A percentile compares a stretch with the other conserved stretches of the same genome.
Evolutionary conservation across 2,888 invertebrate species (phyloP).

Genomic region (Disparrhopalites patrizii): DNA sequence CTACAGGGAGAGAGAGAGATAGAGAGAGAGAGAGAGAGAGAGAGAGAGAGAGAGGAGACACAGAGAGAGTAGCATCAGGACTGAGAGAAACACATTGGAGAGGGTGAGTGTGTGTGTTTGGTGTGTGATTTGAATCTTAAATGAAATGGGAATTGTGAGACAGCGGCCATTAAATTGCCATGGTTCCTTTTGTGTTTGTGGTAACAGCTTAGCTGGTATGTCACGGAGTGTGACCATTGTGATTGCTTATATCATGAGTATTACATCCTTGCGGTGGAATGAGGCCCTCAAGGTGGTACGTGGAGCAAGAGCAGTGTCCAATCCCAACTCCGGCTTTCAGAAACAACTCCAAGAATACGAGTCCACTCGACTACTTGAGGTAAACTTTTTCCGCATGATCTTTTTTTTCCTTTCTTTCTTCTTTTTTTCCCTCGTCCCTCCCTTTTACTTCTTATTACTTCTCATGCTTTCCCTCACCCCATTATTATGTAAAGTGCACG

Average conservation of each 20-base stretch:
- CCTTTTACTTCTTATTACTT: too few relatives aligned
- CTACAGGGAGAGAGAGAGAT: too few relatives aligned
- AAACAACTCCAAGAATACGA: constrained; percentile 90
- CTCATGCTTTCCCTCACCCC: not conserved
- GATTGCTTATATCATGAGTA: constrained; percentile 94
- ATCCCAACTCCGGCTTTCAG: constrained; percentile 94
- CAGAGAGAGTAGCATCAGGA: too few relatives aligned
- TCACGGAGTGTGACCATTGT: constrained; percentile 94
- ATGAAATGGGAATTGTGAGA: constrained; percentile 15
- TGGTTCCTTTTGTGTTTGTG: not conserved
- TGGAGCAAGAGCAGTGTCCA: constrained; percentile 85
- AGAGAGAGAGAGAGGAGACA: not conserved
- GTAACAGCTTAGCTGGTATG: constrained; percentile 82
- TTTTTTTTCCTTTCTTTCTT: not conserved
- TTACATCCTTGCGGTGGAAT: constrained; percentile 82
- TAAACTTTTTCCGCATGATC: constrained; percentile 51
- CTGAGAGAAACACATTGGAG: too few relatives aligned
- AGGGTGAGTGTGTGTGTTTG: not conserved
- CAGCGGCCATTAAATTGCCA: constrained; percentile 16
- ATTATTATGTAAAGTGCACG: too few relatives aligned
- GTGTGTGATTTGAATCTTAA: constrained; percentile 21
- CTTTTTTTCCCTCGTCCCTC: not conserved
- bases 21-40: too few relatives aligned
- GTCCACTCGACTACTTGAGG: constrained; percentile 70
- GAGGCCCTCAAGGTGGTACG: constrained; percentile 90